Evolutionary conservation across 2,888 invertebrate genomes (phyloP).

Genomic region (Nycteola revayana): DNA sequence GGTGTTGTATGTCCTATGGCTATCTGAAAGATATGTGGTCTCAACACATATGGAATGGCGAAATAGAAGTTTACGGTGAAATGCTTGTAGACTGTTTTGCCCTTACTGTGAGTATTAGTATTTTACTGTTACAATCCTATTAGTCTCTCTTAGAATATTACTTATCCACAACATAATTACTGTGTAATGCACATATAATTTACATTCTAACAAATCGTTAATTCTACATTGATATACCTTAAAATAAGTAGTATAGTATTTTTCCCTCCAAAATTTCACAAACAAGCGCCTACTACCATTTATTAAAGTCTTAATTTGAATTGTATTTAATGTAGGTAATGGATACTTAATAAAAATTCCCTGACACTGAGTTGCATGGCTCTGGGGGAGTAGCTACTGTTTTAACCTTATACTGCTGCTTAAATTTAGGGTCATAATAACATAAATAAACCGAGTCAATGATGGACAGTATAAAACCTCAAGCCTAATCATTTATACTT

Average conservation of each 20-base stretch:
- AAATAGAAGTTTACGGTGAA: constrained; percentile 50
- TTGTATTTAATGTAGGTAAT: not conserved
- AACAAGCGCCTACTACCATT: not conserved
- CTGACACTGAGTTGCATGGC: no score
- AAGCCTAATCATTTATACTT: no score
- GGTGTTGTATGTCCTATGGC: constrained; percentile 55
- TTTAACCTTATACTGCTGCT: no score
- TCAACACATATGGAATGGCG: constrained; percentile 35
- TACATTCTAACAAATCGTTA: not conserved
- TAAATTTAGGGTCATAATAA: no score
- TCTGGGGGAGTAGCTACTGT: no score
- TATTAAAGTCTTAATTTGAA: no score
- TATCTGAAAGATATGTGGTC: constrained; percentile 55
- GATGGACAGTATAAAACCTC: no score
- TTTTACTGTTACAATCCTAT: constrained; percentile 22
- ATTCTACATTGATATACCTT: no score
- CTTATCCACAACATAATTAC: constrained; percentile 15
- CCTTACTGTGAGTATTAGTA: constrained; percentile 45
- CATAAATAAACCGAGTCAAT: no score
- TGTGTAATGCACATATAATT: constrained; percentile 12
- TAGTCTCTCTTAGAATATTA: no score
- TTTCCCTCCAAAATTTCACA: not conserved
- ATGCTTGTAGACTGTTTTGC: constrained; percentile 59
- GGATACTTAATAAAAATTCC: no score
- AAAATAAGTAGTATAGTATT: not conserved